These are phyloP conservation scores for Wiebesia pumilae DNA, from an alignment of 1,140 invertebrate genomes.

Conservation along the genomic window DNA sequence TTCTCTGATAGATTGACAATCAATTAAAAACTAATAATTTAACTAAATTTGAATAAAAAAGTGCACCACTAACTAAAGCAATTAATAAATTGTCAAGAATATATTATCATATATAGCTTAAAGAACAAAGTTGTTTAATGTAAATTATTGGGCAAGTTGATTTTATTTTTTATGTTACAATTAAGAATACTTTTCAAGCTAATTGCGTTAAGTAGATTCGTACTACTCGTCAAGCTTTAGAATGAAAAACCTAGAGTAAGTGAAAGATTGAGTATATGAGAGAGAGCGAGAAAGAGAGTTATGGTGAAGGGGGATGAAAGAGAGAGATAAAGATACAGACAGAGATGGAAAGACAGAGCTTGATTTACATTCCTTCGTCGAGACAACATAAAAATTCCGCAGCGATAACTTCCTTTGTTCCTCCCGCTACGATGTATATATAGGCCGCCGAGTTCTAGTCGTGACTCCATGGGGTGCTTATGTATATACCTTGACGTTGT, in stretches of 20 bases:
- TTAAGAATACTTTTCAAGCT: constrained; percentile 7
- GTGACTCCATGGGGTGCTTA: constrained; percentile 57
- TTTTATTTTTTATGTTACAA: neutral
- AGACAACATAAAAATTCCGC: constrained; percentile 74
- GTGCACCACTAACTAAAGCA: no score
- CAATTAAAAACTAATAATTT: no score
- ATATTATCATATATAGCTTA: neutral
- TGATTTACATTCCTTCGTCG: constrained; percentile 74
- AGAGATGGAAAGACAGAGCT: constrained; percentile 59
- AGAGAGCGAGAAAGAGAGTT: neutral
- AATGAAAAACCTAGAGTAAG: neutral
- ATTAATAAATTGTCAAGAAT: no score
- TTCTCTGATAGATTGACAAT: no score
- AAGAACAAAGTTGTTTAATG: neutral
- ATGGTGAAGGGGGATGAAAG: neutral
- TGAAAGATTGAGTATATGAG: no score
- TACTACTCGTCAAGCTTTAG: neutral
- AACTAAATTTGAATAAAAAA: no score
- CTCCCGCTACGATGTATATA: constrained; percentile 60
- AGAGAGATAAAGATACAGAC: neutral
- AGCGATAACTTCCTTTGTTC: constrained; percentile 75
- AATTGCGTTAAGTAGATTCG: neutral
- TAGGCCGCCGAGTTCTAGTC: constrained; percentile 59
- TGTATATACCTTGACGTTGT: constrained; percentile 30
- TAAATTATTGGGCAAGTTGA: neutral